Percentiles rank a stretch among this genome's conserved stretches.
Evolutionary conservation across 2,888 invertebrate genomes (phyloP).

Genomic region (Ischnura elegans): DNA sequence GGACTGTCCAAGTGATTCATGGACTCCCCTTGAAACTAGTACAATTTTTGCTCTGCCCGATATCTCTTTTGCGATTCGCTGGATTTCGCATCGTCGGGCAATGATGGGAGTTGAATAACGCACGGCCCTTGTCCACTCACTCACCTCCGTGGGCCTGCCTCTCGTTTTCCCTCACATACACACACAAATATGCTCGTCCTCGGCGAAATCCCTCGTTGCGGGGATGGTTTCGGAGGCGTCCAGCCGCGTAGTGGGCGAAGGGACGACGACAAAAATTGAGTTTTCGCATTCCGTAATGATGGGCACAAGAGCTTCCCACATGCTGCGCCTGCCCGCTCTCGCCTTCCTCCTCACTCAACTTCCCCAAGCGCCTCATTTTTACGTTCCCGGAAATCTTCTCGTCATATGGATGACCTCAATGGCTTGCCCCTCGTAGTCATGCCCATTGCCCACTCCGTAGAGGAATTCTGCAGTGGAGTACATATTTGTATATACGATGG

Average conservation of each 20-base stretch:
- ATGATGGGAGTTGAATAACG: too few relatives aligned
- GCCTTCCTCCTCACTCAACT: background rate
- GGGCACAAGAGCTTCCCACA: background rate
- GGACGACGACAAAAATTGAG: background rate
- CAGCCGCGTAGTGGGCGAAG: background rate
- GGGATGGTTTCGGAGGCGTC: background rate
- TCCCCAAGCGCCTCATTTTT: background rate
- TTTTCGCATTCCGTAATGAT: slow-evolving; percentile 18
- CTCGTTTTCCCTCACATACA: slow-evolving; percentile 1
- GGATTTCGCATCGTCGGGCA: too few relatives aligned
- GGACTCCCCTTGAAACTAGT: too few relatives aligned
- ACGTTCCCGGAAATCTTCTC: background rate
- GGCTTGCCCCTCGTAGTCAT: too few relatives aligned
- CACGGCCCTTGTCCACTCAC: background rate
- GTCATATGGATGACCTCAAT: background rate
- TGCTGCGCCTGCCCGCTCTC: background rate
- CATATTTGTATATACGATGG: too few relatives aligned
- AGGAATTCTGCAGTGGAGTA: too few relatives aligned
- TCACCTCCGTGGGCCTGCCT: background rate
- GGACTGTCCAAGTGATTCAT: too few relatives aligned
- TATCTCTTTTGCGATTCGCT: too few relatives aligned
- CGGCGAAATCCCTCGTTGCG: background rate
- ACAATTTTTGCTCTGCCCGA: too few relatives aligned
- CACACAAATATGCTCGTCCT: too few relatives aligned
- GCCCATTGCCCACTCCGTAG: too few relatives aligned